Evolutionary conservation across 2,113 vertebrate genomes (phyloP).

Genomic region (Sprattus sprattus): DNA sequence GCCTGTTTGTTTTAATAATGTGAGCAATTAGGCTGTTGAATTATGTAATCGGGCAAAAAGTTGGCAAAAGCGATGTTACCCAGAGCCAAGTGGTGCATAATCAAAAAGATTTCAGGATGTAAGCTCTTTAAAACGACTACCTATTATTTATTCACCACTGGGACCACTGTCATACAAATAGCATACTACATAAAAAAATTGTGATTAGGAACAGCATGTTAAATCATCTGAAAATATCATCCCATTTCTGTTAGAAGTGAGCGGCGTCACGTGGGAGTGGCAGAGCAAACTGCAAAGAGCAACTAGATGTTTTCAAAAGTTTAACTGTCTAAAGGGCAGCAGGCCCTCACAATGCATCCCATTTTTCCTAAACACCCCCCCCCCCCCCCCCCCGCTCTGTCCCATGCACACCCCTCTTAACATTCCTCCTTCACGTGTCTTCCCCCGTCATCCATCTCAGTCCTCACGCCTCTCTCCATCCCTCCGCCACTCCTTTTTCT

Average conservation of each 20-base stretch:
- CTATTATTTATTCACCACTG: not conserved
- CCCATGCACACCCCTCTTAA: not conserved
- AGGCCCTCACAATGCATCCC: not conserved
- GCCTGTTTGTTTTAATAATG: not conserved
- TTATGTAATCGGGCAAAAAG: not conserved
- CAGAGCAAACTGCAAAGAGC: not conserved
- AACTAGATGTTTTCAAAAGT: not conserved
- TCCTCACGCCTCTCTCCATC: not conserved
- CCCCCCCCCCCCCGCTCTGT: conserved; percentile 20
- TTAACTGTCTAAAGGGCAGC: not conserved
- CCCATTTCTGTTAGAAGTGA: not conserved
- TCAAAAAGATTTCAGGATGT: no score
- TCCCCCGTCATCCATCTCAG: not conserved
- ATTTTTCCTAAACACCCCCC: conserved; percentile 28
- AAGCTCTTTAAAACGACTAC: not conserved
- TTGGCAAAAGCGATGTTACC: not conserved
- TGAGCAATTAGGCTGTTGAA: not conserved
- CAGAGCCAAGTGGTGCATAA: not conserved
- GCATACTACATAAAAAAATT: not conserved
- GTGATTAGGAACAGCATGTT: not conserved
- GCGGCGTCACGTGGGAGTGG: not conserved
- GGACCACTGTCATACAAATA: not conserved
- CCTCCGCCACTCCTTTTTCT: not conserved
- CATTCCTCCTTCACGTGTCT: not conserved
- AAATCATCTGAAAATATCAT: not conserved